Evolutionary conservation across 2,113 vertebrate genomes (phyloP), one percentile per base, ranked within the genome.

Genomic region (Pterocles burchelli): DNA sequence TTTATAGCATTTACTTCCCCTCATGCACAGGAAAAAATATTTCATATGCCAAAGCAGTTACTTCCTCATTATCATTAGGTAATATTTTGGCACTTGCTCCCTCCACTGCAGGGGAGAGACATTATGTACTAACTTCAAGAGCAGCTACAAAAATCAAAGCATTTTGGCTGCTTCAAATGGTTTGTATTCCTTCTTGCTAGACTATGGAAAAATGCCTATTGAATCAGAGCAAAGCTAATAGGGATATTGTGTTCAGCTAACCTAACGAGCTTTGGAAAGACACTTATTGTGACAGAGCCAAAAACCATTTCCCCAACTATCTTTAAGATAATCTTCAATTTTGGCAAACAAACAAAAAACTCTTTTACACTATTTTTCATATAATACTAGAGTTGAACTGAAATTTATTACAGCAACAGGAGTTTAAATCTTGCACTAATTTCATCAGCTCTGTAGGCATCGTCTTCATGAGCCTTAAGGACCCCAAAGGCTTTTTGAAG

Each of bases 11-110:
- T 95, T 92, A 87, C 89, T 85, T 95, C 92, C 91, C 31, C 63
- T 92, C 75, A 49, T 15, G 62, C 80, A 95, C 80, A 93, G 93
- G 95, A 94, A 94, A 96, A 94, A 95, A 78, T 92, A 96, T 54
- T 96, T 76, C 93, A 79, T 91, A 19, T 17, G 92, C 92, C 95
- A 96, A 91, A 87, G 76, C 33, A 0, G 84, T 90, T 89, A 92
- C 93, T 96, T 96, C 91, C 83, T 95, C 81, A 21, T 80, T 93
- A 93, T 93, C 72, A 93, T 92, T 95, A 94, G 86, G 83, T 95
- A 95, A 94, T 89, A 90, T 84, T 95, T 93, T 95, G 95, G 95
- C 88, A 92, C 68, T 93, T 66, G 87, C 78, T 70, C 80, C 52
- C 89, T 48, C 88, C 10, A 1, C 80, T 80, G 85, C 77, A 93